These are phyloP conservation scores for Squalus acanthias DNA, from an alignment of 2,797 vertebrate genomes.

Conservation along the genomic window DNA sequence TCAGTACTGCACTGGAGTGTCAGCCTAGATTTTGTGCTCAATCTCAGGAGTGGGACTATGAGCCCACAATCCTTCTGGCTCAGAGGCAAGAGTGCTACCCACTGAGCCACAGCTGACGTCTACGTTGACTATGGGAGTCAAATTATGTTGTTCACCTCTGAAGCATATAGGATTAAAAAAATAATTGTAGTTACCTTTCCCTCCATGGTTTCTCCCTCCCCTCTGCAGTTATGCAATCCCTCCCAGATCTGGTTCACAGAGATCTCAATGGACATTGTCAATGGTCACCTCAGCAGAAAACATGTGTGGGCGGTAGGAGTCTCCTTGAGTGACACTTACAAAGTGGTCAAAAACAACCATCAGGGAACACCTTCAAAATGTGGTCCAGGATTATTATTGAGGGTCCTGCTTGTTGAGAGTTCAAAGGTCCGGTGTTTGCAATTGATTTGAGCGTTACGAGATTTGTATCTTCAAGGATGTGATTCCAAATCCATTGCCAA, in stretches of 20 bases:
- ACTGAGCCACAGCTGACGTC: no score
- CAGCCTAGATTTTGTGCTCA: no score
- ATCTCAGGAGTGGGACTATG: no score
- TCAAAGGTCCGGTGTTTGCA: not conserved
- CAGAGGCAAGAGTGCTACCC: no score
- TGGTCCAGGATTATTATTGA: not conserved
- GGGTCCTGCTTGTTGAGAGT: not conserved
- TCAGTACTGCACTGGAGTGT: no score
- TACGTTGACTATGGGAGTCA: no score
- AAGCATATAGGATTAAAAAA: no score
- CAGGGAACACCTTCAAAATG: not conserved
- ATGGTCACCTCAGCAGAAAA: not conserved
- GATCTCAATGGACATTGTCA: not conserved
- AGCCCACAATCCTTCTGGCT: no score
- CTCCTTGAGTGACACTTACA: no score
- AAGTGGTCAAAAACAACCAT: not conserved
- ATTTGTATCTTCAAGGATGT: not conserved
- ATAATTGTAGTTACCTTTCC: no score
- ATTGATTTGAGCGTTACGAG: not conserved
- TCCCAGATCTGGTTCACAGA: not conserved
- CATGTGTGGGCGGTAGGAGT: no score
- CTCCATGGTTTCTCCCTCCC: not conserved
- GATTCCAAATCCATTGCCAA: not conserved
- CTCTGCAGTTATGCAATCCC: not conserved
- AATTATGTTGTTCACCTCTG: no score